Percentiles rank a stretch among this genome's conserved stretches.
phyloP scores from a whole-genome alignment of 2,888 invertebrate genomes.

The Oscheius sp. region DNA sequence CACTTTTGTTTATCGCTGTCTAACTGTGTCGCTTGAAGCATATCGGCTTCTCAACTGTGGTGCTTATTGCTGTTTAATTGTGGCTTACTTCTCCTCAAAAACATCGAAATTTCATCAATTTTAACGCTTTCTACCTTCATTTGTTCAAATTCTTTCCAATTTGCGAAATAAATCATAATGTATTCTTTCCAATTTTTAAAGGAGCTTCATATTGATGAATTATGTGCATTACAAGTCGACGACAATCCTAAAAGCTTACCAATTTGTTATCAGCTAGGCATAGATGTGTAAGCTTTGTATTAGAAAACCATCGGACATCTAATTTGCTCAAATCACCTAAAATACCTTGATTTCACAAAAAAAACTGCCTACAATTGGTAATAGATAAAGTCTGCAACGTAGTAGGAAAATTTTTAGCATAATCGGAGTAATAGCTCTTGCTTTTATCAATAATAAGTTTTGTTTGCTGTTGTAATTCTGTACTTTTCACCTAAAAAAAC shows the following conservation, averaged over 20 bases:
- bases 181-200: too few relatives aligned
- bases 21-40: too few relatives aligned
- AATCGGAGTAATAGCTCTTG: slow-evolving; percentile 4
- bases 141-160: too few relatives aligned
- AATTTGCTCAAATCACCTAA: slow-evolving; percentile 7
- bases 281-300: not conserved
- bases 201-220: too few relatives aligned
- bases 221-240: too few relatives aligned
- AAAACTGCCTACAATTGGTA: slow-evolving; percentile 10
- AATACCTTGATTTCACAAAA: not conserved
- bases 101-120: too few relatives aligned
- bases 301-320: slow-evolving; percentile 28
- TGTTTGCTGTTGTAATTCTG: slow-evolving; percentile 14
- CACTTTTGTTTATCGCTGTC: too few relatives aligned
- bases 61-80: too few relatives aligned
- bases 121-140: too few relatives aligned
- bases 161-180: too few relatives aligned
- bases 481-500: slow-evolving; percentile 14
- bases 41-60: too few relatives aligned
- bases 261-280: slow-evolving; percentile 5
- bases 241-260: not conserved
- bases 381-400: not conserved
- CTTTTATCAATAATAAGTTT: not conserved
- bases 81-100: too few relatives aligned
- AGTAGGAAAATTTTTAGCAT: slow-evolving; percentile 1